Evolutionary conservation across 2,113 vertebrate genomes (phyloP).

Genomic region (Echinops telfairi): DNA sequence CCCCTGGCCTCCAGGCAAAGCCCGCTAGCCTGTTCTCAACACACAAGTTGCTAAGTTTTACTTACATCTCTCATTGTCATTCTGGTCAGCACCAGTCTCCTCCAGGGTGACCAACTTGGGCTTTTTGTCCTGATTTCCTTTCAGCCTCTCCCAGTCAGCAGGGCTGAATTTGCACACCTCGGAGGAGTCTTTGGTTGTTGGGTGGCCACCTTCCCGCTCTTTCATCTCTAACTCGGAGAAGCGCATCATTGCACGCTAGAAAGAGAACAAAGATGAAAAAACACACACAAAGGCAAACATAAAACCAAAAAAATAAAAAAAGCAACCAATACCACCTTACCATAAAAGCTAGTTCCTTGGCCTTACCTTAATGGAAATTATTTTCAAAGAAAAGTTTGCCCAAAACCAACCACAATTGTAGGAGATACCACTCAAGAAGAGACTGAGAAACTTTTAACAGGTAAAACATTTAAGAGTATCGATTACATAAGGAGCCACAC

Average conservation of each 20-base stretch:
- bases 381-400: conserved; percentile 86
- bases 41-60: conserved; percentile 24
- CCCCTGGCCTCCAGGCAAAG: neutral
- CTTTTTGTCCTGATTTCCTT: conserved; percentile 90
- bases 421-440: conserved; percentile 83
- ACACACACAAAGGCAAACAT: conserved; percentile 66
- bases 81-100: conserved; percentile 88
- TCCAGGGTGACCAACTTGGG: conserved; percentile 89
- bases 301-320: no score
- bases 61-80: conserved; percentile 90
- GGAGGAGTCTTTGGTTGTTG: conserved; percentile 92
- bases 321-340: conserved; percentile 76
- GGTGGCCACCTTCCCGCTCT: conserved; percentile 93
- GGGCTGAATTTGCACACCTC: conserved; percentile 91
- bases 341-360: conserved; percentile 84
- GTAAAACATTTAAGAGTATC: conserved; percentile 80
- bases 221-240: conserved; percentile 99
- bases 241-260: conserved; percentile 96
- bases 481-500: conserved; percentile 83
- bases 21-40: neutral
- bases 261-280: conserved; percentile 91
- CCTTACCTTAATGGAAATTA: conserved; percentile 89
- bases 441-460: conserved; percentile 80
- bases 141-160: conserved; percentile 91
- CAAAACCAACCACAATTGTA: conserved; percentile 86